A percentile compares a stretch with the other conserved stretches of the same genome.
phyloP scores from a whole-genome alignment of 2,888 invertebrate genomes.

The Poecilus cupreus region DNA sequence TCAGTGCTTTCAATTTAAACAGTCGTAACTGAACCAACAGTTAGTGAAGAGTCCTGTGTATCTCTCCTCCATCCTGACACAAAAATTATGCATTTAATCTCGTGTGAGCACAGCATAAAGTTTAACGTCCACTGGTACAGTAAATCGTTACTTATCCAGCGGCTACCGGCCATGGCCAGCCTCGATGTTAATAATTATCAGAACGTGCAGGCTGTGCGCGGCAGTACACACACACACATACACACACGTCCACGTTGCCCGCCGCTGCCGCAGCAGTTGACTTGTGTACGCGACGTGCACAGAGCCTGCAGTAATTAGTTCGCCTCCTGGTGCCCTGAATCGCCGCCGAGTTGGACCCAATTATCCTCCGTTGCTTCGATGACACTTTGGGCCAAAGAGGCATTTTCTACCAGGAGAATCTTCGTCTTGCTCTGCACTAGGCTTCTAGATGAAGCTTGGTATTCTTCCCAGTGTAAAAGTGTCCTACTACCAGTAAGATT shows the following conservation, averaged over 20 bases:
- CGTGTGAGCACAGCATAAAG: background rate
- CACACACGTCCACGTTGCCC: background rate
- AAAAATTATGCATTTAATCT: background rate
- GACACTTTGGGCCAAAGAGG: no score
- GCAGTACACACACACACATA: constrained; percentile 22
- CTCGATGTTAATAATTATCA: constrained; percentile 59
- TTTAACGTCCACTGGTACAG: constrained; percentile 53
- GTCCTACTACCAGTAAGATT: no score
- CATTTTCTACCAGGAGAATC: no score
- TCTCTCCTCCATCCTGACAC: background rate
- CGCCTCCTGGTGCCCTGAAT: constrained; percentile 47
- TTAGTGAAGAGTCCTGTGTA: no score
- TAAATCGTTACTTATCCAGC: constrained; percentile 60
- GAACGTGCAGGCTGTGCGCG: constrained; percentile 54
- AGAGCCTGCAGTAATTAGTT: constrained; percentile 52
- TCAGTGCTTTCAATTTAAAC: no score
- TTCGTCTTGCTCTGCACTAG: no score
- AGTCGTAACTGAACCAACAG: no score
- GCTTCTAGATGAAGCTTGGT: no score
- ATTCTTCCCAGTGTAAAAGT: no score
- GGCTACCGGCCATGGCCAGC: constrained; percentile 59
- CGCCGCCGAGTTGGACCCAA: constrained; percentile 42
- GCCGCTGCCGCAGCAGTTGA: constrained; percentile 14
- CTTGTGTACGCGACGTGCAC: constrained; percentile 44
- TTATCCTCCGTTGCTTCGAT: constrained; percentile 16